These are phyloP conservation scores for Galemys pyrenaicus DNA, from an alignment of 2,113 vertebrate species.

Conservation along the genomic window DNA sequence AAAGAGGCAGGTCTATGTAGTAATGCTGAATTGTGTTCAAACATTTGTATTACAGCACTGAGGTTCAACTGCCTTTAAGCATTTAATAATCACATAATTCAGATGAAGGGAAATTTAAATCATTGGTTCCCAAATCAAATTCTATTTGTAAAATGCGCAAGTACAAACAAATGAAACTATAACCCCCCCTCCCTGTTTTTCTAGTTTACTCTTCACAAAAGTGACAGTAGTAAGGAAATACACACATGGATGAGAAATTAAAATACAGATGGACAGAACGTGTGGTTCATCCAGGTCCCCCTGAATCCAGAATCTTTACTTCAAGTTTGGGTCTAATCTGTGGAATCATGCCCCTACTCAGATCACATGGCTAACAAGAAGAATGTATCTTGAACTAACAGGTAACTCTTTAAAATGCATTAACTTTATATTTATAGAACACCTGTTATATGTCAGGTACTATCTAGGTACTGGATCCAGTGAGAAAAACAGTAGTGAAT, in stretches of 20 bases:
- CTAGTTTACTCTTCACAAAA: background rate
- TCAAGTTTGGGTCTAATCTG: background rate
- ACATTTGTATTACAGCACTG: background rate
- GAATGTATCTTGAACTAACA: background rate
- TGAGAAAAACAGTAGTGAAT: background rate
- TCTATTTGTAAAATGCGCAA: constrained; percentile 34
- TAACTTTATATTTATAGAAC: background rate
- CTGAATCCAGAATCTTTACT: background rate
- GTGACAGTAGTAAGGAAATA: background rate
- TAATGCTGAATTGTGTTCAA: background rate
- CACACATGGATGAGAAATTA: background rate
- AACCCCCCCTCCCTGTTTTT: background rate
- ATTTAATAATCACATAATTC: background rate
- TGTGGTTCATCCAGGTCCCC: background rate
- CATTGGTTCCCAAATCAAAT: constrained; percentile 17
- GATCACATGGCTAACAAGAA: background rate
- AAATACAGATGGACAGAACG: background rate
- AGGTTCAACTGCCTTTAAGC: background rate
- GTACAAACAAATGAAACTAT: background rate
- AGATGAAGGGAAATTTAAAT: constrained; percentile 6
- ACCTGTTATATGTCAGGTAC: background rate
- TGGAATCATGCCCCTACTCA: background rate
- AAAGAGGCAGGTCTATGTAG: background rate
- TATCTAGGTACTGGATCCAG: background rate
- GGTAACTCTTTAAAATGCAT: background rate